Evolutionary conservation across 2,113 vertebrate genomes (phyloP).

Genomic region (Hymenochirus boettgeri): DNA sequence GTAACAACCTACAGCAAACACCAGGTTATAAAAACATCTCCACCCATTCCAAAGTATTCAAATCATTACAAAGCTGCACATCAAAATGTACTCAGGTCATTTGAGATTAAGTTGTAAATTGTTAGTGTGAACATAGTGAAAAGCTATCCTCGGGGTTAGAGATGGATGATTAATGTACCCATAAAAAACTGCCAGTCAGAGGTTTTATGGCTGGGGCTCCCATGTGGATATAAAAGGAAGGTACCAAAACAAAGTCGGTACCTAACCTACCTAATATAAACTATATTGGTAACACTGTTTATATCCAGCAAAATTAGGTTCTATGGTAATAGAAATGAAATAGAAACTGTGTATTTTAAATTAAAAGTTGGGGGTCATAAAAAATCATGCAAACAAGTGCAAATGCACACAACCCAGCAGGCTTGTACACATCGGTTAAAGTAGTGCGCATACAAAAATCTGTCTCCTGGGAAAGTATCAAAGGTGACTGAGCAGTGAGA

Average conservation of each 20-base stretch:
- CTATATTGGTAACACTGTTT: too few species aligned
- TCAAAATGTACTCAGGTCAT: neutral
- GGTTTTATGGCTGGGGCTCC: neutral
- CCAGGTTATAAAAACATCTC: slow-evolving; percentile 27
- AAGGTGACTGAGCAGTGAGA: too few species aligned
- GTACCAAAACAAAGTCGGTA: neutral
- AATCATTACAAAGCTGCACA: slow-evolving; percentile 2
- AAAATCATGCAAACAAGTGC: too few species aligned
- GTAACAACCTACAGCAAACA: neutral
- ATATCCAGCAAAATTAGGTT: too few species aligned
- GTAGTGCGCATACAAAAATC: too few species aligned
- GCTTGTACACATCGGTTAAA: too few species aligned
- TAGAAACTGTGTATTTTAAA: too few species aligned
- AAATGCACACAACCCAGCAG: too few species aligned
- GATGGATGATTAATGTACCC: slow-evolving; percentile 4
- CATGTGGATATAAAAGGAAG: neutral
- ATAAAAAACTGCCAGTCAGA: slow-evolving; percentile 10
- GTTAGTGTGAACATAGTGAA: slow-evolving; percentile 2
- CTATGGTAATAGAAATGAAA: too few species aligned
- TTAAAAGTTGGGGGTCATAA: too few species aligned
- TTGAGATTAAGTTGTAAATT: slow-evolving; percentile 15
- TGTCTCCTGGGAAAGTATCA: too few species aligned
- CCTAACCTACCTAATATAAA: too few species aligned
- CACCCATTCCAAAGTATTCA: neutral
- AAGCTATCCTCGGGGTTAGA: slow-evolving; percentile 2